These are phyloP conservation scores for Tetragonula clypearis DNA, from an alignment of 1,140 invertebrate genomes.

Conservation along the genomic window DNA sequence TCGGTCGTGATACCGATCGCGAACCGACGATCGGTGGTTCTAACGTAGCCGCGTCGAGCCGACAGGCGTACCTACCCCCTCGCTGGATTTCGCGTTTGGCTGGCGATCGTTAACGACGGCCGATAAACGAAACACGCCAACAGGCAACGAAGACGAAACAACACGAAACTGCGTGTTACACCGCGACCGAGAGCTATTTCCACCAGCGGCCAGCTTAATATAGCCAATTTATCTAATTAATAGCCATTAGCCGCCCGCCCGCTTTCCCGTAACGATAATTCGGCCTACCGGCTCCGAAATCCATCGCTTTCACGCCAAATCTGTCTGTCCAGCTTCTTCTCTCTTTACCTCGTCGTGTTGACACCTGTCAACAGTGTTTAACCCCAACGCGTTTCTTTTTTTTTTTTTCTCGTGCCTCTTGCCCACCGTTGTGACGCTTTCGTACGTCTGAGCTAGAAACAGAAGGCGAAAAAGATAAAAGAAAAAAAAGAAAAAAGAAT, in stretches of 20 bases:
- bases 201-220: conserved; percentile 63
- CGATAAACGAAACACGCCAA: conserved; percentile 20
- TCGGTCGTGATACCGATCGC: neutral
- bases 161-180: conserved; percentile 61
- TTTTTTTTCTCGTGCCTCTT: neutral
- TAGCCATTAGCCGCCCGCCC: conserved; percentile 69
- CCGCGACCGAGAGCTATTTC: conserved; percentile 66
- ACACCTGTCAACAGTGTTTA: conserved; percentile 32
- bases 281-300: neutral
- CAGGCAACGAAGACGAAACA: conserved; percentile 58
- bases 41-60: neutral
- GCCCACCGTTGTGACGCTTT: neutral
- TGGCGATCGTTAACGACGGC: neutral
- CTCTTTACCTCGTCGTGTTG: neutral
- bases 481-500: too few relatives aligned
- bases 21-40: neutral
- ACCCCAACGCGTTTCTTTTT: neutral
- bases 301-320: conserved; percentile 23
- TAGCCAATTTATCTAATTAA: conserved; percentile 75
- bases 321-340: conserved; percentile 25
- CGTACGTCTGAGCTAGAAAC: too few relatives aligned
- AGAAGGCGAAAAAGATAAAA: too few relatives aligned
- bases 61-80: too few relatives aligned
- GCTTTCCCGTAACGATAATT: conserved; percentile 52
- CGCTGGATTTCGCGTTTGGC: too few relatives aligned